Evolutionary conservation across 2,888 invertebrate species (phyloP).

Genomic region (Diploptera punctata): DNA sequence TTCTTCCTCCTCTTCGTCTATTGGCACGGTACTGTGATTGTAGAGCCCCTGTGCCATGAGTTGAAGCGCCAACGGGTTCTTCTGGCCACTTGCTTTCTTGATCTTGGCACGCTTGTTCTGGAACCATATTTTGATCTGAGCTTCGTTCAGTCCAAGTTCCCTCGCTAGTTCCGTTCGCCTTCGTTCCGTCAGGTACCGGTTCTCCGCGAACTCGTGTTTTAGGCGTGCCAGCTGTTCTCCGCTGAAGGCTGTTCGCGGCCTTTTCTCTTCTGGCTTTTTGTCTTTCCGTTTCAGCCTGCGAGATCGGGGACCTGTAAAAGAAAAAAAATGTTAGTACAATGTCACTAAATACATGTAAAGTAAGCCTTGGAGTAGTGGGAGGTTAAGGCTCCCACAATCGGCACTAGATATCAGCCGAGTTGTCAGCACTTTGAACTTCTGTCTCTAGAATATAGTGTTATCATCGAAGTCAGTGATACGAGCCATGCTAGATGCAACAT

Average conservation of each 20-base stretch:
- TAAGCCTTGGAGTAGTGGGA: no score
- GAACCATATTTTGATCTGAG: constrained; percentile 98
- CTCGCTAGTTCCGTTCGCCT: constrained; percentile 89
- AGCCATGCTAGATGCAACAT: no score
- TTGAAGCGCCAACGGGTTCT: constrained; percentile 86
- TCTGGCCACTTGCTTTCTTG: constrained; percentile 87
- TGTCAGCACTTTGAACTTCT: no score
- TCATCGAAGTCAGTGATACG: no score
- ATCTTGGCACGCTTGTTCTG: constrained; percentile 97
- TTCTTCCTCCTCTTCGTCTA: constrained; percentile 80
- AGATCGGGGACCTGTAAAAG: constrained; percentile 64
- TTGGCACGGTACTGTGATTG: constrained; percentile 83
- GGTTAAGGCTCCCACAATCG: no score
- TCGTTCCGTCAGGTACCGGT: constrained; percentile 91
- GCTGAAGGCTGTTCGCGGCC: constrained; percentile 96
- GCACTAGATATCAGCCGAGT: no score
- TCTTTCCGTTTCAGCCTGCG: constrained; percentile 58
- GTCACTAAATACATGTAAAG: no score
- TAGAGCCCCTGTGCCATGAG: constrained; percentile 95
- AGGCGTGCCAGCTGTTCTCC: constrained; percentile 89
- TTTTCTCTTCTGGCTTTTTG: constrained; percentile 77
- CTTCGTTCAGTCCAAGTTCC: constrained; percentile 92
- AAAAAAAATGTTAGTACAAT: constrained; percentile 5
- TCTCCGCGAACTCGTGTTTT: constrained; percentile 93
- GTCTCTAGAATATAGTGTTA: no score